Percentiles rank a stretch among this genome's conserved stretches.
phyloP scores from a whole-genome alignment of 2,888 invertebrate genomes.

The Dicyrtomina minuta region DNA sequence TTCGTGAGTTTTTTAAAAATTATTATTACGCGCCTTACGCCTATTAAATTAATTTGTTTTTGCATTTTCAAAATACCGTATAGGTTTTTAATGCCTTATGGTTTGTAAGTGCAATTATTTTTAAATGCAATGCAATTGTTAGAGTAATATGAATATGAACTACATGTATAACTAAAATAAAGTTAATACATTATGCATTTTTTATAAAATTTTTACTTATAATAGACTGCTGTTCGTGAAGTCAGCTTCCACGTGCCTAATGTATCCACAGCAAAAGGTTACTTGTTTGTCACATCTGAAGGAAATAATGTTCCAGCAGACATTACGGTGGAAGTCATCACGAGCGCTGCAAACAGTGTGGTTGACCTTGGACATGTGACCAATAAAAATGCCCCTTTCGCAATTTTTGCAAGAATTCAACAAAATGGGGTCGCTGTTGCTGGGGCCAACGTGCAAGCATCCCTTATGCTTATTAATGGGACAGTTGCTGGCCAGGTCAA shows the following conservation, averaged over 20 bases:
- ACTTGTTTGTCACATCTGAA: not conserved
- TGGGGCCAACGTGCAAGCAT: not conserved
- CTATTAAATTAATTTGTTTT: too few species aligned
- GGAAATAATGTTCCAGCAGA: not conserved
- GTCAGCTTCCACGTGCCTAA: not conserved
- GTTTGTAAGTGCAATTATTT: too few species aligned
- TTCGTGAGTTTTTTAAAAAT: too few species aligned
- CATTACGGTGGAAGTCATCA: not conserved
- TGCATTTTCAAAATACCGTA: too few species aligned
- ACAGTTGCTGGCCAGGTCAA: not conserved
- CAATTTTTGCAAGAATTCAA: not conserved
- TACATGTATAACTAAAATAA: not conserved
- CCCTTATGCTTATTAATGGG: not conserved
- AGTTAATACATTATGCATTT: not conserved
- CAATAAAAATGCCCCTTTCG: conserved; percentile 4
- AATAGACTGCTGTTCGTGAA: not conserved
- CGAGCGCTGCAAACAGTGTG: not conserved
- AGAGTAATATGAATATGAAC: not conserved
- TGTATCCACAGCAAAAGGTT: not conserved
- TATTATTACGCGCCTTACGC: too few species aligned
- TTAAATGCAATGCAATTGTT: too few species aligned
- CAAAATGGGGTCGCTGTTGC: not conserved
- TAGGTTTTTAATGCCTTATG: too few species aligned
- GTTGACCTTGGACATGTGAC: not conserved
- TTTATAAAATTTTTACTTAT: not conserved